A percentile compares a stretch with the other conserved stretches of the same genome.
phyloP scores from a whole-genome alignment of 2,888 invertebrate species.

The Andrena trimmerana region DNA sequence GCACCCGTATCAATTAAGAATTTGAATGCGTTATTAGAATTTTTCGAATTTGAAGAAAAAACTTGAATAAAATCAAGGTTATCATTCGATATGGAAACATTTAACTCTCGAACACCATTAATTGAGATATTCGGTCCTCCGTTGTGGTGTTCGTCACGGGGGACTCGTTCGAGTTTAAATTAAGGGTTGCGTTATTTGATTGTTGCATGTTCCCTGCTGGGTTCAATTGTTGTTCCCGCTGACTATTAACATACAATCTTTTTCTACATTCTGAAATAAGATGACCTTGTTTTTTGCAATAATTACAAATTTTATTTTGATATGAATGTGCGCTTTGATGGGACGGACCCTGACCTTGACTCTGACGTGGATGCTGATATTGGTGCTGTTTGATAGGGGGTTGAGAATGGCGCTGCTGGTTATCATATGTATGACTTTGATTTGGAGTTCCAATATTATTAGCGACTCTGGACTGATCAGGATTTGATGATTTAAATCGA shows the following conservation, averaged over 20 bases:
- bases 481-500: neutral
- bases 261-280: constrained; percentile 13
- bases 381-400: neutral
- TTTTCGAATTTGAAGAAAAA: neutral
- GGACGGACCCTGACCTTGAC: neutral
- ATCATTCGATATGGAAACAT: neutral
- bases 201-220: neutral
- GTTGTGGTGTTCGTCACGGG: constrained; percentile 12
- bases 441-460: neutral
- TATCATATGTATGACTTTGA: neutral
- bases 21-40: neutral
- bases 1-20: too few species aligned
- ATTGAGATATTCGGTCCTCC: constrained; percentile 1
- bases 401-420: too few species aligned
- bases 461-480: neutral
- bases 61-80: constrained; percentile 13
- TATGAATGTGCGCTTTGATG: neutral
- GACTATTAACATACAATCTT: constrained; percentile 15
- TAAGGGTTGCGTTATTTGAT: neutral
- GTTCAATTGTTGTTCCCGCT: neutral
- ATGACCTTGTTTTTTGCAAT: constrained; percentile 26
- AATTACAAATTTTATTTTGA: neutral
- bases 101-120: too few species aligned
- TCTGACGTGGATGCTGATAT: too few species aligned
- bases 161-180: constrained; percentile 24